Evolutionary conservation across 2,888 invertebrate species (phyloP), one percentile per base, ranked within the genome.

Genomic region (Ichneumoninae sp.): DNA sequence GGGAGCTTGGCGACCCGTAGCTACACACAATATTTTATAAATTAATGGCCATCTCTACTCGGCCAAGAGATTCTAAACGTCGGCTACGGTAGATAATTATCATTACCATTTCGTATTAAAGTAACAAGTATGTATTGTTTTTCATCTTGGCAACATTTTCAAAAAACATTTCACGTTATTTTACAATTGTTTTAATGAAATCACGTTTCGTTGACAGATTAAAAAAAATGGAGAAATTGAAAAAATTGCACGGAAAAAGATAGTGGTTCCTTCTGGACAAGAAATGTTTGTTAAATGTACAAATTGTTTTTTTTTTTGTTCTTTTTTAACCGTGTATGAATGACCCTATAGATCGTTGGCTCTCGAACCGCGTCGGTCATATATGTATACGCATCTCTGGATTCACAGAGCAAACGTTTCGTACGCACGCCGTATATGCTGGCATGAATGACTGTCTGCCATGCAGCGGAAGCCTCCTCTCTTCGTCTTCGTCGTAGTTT

Each of bases 371-470:
- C 30, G 62, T n/a, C 62, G 7, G n/a, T 62, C 33, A 13, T 62
- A 62, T 62, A 33, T 30, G 7, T 30, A 33, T 8, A 5, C 62
- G 16, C 6, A 7, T 62, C 16, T 16, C n/a, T 30, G 62, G 16
- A 30, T 30, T 30, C 30, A 7, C 16, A 16, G 16, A 62, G 30
- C 16, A 62, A 33, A 33, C 33, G 22, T 62, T 5, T 75, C 40
- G 52, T 44, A 66, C 52, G 50, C 52, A 36, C 54, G 16, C 13
- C 50, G 26, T 40, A 26, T 47, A 50, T 50, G 22, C 47, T 74
- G 84, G 75, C 84, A 87, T 87, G 86, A 86, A 87, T 87, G 87
- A 87, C 87, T 69, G 86, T 84, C 79, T 84, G 68, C 74, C 75
- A 70, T 84, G 44, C 16, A 69, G 69, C 57, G 30, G 30, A 57